A percentile compares a stretch with the other conserved stretches of the same genome.
These are phyloP conservation scores for Pogonocherus hispidulus DNA, from an alignment of 2,888 invertebrate species.

Conservation along the genomic window DNA sequence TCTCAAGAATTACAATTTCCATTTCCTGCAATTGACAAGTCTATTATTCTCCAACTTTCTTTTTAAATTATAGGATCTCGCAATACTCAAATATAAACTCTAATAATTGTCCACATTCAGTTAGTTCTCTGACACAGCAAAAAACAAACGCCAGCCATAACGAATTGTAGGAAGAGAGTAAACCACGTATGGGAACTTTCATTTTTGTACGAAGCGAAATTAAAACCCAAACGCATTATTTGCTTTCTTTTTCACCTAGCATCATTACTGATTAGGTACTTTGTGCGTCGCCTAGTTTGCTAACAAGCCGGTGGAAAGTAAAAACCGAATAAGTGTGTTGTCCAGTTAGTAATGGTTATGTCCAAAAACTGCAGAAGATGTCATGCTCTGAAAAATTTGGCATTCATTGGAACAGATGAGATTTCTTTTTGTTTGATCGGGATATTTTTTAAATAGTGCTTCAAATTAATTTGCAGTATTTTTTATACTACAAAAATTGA, in stretches of 20 bases:
- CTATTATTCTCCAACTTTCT: not conserved
- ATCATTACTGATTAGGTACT: conserved; percentile 4
- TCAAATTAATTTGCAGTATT: too few relatives aligned
- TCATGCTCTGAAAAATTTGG: conserved; percentile 21
- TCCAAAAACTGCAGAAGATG: conserved; percentile 3
- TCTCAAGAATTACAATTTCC: too few relatives aligned
- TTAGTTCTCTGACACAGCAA: not conserved
- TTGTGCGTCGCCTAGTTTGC: conserved; percentile 4
- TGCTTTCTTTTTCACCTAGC: conserved; percentile 23
- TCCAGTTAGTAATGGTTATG: conserved; percentile 1
- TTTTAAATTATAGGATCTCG: not conserved
- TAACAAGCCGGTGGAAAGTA: conserved; percentile 1
- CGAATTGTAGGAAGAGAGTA: not conserved
- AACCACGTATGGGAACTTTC: conserved; percentile 7
- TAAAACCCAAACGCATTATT: not conserved
- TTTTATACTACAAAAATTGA: too few relatives aligned
- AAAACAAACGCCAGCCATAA: not conserved
- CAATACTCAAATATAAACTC: not conserved
- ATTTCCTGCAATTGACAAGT: too few relatives aligned
- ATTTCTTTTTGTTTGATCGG: too few relatives aligned
- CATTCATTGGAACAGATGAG: not conserved
- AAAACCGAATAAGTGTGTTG: conserved; percentile 9
- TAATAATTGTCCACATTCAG: not conserved
- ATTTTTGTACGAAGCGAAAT: conserved; percentile 9
- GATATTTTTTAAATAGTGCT: too few relatives aligned